Conservation (phyloP, 1,140 invertebrate species). For the Marisa cornuarietis region DNA sequence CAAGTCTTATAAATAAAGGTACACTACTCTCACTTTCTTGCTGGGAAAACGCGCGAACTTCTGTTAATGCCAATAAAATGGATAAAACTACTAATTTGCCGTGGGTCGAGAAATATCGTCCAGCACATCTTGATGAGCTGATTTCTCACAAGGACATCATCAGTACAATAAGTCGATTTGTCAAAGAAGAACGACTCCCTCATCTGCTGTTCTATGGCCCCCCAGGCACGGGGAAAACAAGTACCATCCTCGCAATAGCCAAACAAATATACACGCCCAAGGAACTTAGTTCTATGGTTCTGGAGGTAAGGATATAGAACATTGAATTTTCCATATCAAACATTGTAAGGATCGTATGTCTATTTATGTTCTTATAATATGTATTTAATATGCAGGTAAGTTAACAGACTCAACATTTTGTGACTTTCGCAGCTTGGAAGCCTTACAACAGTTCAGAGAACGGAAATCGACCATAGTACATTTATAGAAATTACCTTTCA, state of each 20-base stretch:
- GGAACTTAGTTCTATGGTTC: constrained; percentile 89
- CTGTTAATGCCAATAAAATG: not conserved
- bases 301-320: constrained; percentile 59
- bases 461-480: too few species aligned
- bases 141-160: constrained; percentile 98
- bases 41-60: not conserved
- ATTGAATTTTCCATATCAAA: not conserved
- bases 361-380: too few species aligned
- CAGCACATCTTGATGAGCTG: constrained; percentile 87
- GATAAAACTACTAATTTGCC: constrained; percentile 16
- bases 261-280: constrained; percentile 88
- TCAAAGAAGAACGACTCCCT: constrained; percentile 90
- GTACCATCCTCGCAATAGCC: constrained; percentile 96
- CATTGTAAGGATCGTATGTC: not conserved
- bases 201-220: constrained; percentile 99
- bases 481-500: too few species aligned
- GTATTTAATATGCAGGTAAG: too few species aligned
- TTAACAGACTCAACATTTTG: too few species aligned
- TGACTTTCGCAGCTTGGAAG: too few species aligned
- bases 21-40: too few species aligned
- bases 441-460: too few species aligned
- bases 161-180: constrained; percentile 92
- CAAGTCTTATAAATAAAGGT: too few species aligned
- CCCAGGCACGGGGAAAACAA: constrained; percentile 98
- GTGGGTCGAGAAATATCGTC: constrained; percentile 95